A percentile compares a stretch with the other conserved stretches of the same genome.
These are phyloP conservation scores for Rhizoglyphus robini DNA, from an alignment of 1,140 invertebrate genomes.

Conservation along the genomic window DNA sequence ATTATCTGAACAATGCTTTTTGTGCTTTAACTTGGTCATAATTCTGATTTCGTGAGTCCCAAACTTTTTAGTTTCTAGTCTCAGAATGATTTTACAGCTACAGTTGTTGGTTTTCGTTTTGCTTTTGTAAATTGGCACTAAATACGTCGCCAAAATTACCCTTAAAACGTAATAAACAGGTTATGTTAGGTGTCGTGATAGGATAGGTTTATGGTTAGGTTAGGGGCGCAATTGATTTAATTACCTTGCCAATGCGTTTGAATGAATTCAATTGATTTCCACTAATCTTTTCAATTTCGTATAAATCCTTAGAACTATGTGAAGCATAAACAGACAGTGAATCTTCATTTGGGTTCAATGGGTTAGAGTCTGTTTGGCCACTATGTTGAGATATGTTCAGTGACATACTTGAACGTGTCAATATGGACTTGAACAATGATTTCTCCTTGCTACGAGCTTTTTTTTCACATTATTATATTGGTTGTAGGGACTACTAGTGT, in stretches of 20 bases:
- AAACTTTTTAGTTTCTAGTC: conserved; percentile 29
- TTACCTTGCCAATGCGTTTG: background rate
- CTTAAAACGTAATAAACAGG: too few relatives aligned
- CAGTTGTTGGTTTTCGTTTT: conserved; percentile 30
- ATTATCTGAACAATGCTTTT: conserved; percentile 74
- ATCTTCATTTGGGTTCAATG: background rate
- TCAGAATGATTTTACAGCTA: conserved; percentile 8
- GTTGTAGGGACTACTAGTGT: too few relatives aligned
- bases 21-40: conserved; percentile 63
- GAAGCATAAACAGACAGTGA: background rate
- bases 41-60: conserved; percentile 56
- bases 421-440: too few relatives aligned
- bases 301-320: background rate
- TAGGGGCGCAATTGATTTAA: background rate
- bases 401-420: background rate
- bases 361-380: background rate
- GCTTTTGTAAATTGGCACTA: conserved; percentile 42
- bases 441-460: too few relatives aligned
- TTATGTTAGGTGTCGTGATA: too few relatives aligned
- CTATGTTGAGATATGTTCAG: background rate
- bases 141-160: conserved; percentile 57
- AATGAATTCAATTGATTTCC: background rate
- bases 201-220: too few relatives aligned
- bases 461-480: too few relatives aligned
- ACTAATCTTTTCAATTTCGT: background rate